Percentiles rank a stretch among this genome's conserved stretches.
phyloP scores from a whole-genome alignment of 2,113 vertebrate species.

The Pardalotus punctatus region DNA sequence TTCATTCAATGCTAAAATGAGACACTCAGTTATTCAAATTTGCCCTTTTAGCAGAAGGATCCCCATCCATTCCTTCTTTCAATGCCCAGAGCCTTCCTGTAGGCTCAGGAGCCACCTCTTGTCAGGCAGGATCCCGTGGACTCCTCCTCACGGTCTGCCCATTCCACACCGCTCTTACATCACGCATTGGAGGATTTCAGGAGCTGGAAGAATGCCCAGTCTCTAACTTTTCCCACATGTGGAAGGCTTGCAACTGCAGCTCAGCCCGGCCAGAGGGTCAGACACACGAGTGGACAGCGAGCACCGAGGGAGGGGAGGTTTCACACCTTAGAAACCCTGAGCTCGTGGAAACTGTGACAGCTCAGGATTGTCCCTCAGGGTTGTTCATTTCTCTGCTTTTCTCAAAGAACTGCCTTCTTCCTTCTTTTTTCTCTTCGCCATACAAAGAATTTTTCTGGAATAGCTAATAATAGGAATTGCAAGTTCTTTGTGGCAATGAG shows the following conservation, averaged over 20 bases:
- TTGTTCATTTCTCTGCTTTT: not conserved
- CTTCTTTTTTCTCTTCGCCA: not conserved
- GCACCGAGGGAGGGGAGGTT: not conserved
- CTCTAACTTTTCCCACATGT: constrained; percentile 61
- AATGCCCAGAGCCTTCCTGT: not conserved
- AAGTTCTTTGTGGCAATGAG: not conserved
- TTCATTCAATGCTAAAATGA: not conserved
- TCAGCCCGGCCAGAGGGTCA: not conserved
- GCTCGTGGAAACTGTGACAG: not conserved
- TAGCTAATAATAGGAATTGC: not conserved
- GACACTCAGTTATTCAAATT: not conserved
- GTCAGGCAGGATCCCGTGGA: not conserved
- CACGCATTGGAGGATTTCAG: constrained; percentile 1
- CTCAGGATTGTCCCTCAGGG: not conserved
- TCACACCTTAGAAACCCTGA: not conserved
- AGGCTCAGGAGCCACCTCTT: not conserved
- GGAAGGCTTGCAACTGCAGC: constrained; percentile 33
- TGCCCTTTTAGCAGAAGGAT: not conserved
- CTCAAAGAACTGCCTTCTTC: not conserved
- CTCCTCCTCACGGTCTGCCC: not conserved
- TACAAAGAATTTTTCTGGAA: not conserved
- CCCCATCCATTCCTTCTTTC: not conserved
- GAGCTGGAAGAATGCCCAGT: constrained; percentile 34
- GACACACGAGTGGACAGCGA: not conserved
- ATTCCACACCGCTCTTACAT: not conserved